Base-by-base conservation (phyloP, 1,140 invertebrate genomes). In the Bicyclus anynana region DNA sequence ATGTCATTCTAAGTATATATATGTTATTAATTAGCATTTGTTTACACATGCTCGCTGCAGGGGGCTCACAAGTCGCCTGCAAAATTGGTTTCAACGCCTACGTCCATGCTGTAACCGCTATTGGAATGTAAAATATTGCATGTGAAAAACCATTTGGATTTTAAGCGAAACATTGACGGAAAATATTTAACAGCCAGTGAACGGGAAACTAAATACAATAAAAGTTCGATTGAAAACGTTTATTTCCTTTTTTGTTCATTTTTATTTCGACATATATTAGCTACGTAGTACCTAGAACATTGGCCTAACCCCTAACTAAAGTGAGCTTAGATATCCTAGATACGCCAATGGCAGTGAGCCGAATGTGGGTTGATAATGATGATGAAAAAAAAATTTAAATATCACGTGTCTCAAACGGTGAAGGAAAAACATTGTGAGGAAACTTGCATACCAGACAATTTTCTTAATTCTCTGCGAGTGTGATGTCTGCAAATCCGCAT, bases 41-140 rank as follows among this genome's bases (percentile, higher is more conserved):
- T 51, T 53, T 29, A 53, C 17, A 53, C 69, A 72, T 76, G 69
- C 70, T 59, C 70, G 60, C 72, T 13, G 42, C 62, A n/a, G 51
- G 72, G 77, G 62, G 60, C 54, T 53, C 6, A 16, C 27, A 53
- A 67, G 65, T 66, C 73, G 74, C 59, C 69, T 61, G 68, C 69
- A 67, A 70, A 80, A 77, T 77, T 74, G 69, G 67, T 76, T 71
- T 67, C 23, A 53, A 56, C 69, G 69, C 75, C 75, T 67, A 77
- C 77, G 62, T 49, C 29, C 27, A 44, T 23, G 16, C 33, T 26
- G 35, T 53, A n/a, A 53, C 20, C 23, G 42, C 21, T n/a, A 26
- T 46, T 12, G 18, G 42, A 23, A 23, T 23, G 21, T 38, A 53
- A 42, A 40, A 35, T 53, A 29, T 53, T 9, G 9, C 33, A 53